Conservation (phyloP, 2,888 invertebrate species). For the Cartodere bifasciata region DNA sequence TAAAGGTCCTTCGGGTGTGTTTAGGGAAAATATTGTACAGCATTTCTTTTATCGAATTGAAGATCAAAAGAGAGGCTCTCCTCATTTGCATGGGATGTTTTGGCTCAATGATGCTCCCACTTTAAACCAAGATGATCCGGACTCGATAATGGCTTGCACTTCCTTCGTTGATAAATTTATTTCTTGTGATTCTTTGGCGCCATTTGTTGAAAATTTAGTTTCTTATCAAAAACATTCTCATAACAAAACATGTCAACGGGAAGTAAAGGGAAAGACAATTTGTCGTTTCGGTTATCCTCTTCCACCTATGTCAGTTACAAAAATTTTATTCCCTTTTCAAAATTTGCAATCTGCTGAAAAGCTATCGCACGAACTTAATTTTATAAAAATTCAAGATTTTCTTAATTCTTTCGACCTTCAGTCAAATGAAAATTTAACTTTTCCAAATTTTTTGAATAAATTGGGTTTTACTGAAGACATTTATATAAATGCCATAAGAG, state of each 20-base stretch:
- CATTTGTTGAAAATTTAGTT: conserved; percentile 10
- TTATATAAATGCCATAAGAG: conserved; percentile 15
- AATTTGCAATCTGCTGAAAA: too few relatives aligned
- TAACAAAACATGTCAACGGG: conserved; percentile 14
- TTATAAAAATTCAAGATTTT: too few relatives aligned
- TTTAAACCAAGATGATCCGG: conserved; percentile 14
- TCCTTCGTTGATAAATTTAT: conserved; percentile 15
- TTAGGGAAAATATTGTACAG: conserved; percentile 12
- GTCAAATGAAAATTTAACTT: too few relatives aligned
- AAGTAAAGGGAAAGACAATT: conserved; percentile 12
- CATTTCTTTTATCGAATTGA: conserved; percentile 19
- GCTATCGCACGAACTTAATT: too few relatives aligned
- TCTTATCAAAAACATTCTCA: conserved; percentile 16
- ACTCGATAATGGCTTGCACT: conserved; percentile 11
- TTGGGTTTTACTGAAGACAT: conserved; percentile 7
- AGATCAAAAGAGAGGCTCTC: conserved; percentile 22
- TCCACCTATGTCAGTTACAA: too few relatives aligned
- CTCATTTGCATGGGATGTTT: conserved; percentile 20
- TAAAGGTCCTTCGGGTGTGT: conserved; percentile 14
- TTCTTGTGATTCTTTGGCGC: conserved; percentile 14
- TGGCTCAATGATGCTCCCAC: conserved; percentile 21
- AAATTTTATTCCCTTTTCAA: too few relatives aligned
- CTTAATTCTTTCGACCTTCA: too few relatives aligned
- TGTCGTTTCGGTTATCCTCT: conserved; percentile 18
- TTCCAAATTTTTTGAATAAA: too few relatives aligned